Conservation (phyloP, 2,113 vertebrate species). For the sheep (Ovis aries) region DNA sequence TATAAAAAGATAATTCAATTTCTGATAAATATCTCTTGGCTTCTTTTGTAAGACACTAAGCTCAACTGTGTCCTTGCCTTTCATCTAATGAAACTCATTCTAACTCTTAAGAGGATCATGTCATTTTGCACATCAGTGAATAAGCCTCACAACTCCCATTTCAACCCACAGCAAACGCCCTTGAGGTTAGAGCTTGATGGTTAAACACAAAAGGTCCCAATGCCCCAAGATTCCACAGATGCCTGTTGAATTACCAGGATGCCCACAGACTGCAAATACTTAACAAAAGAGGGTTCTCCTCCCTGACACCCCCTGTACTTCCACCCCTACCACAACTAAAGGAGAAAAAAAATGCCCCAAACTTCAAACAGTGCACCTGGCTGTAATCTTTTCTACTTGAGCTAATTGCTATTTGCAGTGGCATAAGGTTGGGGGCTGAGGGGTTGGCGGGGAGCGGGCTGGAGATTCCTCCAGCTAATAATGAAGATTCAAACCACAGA, state of each 20-base stretch:
- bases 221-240: constrained; percentile 76
- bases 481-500: constrained; percentile 68
- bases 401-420: constrained; percentile 75
- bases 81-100: constrained; percentile 33
- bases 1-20: constrained; percentile 14
- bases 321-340: constrained; percentile 4
- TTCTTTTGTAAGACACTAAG: constrained; percentile 33
- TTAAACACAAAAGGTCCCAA: constrained; percentile 69
- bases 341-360: neutral
- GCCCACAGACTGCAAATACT: constrained; percentile 57
- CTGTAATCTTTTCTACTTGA: constrained; percentile 74
- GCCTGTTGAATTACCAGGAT: constrained; percentile 74
- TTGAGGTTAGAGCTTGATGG: constrained; percentile 48
- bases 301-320: neutral
- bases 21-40: constrained; percentile 15
- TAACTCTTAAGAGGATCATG: constrained; percentile 39
- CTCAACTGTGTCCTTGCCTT: neutral
- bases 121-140: constrained; percentile 46
- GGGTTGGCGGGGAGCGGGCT: neutral
- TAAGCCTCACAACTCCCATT: constrained; percentile 48
- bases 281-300: constrained; percentile 68
- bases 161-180: constrained; percentile 25
- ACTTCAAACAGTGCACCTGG: constrained; percentile 79
- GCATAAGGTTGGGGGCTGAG: neutral
- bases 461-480: constrained; percentile 52